Percentiles rank a stretch among this genome's conserved stretches.
Evolutionary conservation across 2,797 vertebrate genomes (phyloP).

Genomic region (Acrocephalus scirpaceus): DNA sequence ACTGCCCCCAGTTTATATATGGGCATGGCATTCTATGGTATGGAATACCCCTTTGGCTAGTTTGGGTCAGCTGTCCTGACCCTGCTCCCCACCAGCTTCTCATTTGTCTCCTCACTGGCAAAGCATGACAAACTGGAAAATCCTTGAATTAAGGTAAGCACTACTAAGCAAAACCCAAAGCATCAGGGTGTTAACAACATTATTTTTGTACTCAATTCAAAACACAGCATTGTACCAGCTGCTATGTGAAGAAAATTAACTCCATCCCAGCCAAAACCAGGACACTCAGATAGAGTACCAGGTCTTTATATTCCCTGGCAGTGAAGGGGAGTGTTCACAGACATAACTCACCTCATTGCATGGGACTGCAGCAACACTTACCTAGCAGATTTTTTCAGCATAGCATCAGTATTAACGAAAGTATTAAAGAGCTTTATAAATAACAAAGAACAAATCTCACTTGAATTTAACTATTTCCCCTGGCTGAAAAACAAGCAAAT

Average conservation of each 20-base stretch:
- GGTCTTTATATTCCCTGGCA: not conserved
- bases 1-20: not conserved
- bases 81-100: not conserved
- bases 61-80: not conserved
- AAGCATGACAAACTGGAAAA: not conserved
- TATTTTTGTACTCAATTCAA: not conserved
- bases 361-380: not conserved
- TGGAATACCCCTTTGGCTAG: not conserved
- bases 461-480: not conserved
- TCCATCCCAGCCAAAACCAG: not conserved
- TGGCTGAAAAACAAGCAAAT: not conserved
- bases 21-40: not conserved
- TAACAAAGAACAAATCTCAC: not conserved
- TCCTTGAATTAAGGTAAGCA: not conserved
- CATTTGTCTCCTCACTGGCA: not conserved
- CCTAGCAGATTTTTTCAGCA: not conserved
- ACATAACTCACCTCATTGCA: not conserved
- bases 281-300: not conserved
- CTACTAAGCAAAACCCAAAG: not conserved
- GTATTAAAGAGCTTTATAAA: not conserved
- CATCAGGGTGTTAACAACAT: not conserved
- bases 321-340: not conserved
- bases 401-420: not conserved
- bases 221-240: not conserved
- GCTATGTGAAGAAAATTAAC: not conserved